phyloP scores from a whole-genome alignment of 2,797 vertebrate species.

The Hafferia zeledoni region DNA sequence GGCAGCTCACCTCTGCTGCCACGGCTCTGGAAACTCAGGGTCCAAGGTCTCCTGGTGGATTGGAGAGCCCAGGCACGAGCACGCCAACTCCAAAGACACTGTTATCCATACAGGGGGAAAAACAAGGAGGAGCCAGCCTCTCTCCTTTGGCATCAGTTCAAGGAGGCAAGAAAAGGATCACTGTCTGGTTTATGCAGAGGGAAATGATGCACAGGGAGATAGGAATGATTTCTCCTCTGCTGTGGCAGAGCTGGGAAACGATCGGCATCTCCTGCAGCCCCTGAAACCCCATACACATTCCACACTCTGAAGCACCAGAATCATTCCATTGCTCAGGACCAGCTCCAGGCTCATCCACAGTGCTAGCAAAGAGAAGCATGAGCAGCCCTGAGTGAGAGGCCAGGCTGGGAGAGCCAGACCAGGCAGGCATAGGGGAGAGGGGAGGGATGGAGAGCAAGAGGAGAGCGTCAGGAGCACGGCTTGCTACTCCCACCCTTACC shows the following conservation, averaged over 20 bases:
- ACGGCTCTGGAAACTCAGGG: neutral
- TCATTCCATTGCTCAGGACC: neutral
- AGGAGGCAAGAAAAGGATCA: neutral
- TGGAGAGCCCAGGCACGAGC: neutral
- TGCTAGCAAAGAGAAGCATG: accelerated
- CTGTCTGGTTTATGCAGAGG: neutral
- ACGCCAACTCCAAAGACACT: neutral
- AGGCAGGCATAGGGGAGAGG: neutral
- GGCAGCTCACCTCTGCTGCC: neutral
- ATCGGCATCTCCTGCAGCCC: neutral
- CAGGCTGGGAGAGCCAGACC: neutral
- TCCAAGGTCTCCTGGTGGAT: neutral
- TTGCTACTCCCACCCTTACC: neutral
- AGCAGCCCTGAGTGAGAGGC: neutral
- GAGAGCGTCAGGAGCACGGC: neutral
- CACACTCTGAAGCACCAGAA: accelerated
- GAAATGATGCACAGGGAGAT: neutral
- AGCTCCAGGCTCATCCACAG: neutral
- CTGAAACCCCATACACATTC: accelerated
- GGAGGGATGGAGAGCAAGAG: neutral
- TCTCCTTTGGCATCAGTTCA: neutral
- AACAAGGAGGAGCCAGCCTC: neutral
- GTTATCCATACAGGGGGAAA: neutral
- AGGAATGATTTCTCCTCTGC: neutral
- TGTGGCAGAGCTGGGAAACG: neutral